Percentiles rank a stretch among this genome's conserved stretches.
Evolutionary conservation across 2,797 vertebrate genomes (phyloP).

Genomic region (Staurois parvus): DNA sequence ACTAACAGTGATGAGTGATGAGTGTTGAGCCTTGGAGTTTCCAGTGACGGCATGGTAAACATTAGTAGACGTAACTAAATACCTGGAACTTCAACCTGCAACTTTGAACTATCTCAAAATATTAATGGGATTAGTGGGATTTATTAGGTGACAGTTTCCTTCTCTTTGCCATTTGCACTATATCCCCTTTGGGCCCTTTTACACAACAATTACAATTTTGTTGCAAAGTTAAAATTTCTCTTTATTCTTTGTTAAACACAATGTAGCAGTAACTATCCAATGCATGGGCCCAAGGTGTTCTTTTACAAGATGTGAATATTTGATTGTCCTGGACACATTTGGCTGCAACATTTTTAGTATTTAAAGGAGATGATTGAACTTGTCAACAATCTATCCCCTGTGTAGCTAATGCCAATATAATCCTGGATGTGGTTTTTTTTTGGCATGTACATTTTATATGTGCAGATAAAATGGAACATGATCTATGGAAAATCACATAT

Average conservation of each 20-base stretch:
- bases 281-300: neutral
- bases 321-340: conserved; percentile 2
- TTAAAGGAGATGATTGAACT: conserved; percentile 39
- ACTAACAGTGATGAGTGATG: too few species aligned
- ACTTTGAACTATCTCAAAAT: too few species aligned
- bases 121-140: too few species aligned
- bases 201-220: neutral
- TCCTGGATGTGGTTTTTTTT: conserved; percentile 24
- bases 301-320: neutral
- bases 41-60: too few species aligned
- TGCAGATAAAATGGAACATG: conserved; percentile 31
- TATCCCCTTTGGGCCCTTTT: neutral
- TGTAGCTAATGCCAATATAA: conserved; percentile 17
- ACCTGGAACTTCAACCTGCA: too few species aligned
- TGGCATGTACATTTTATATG: conserved; percentile 15
- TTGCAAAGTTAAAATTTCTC: neutral
- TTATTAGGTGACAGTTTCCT: neutral
- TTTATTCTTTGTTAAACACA: neutral
- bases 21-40: too few species aligned
- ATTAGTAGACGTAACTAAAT: too few species aligned
- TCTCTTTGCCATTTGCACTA: neutral
- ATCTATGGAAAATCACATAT: conserved; percentile 36
- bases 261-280: neutral
- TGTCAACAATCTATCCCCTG: conserved; percentile 33
- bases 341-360: conserved; percentile 8